Conservation (phyloP, 2,888 invertebrate genomes). For the Noctua fimbriata region DNA sequence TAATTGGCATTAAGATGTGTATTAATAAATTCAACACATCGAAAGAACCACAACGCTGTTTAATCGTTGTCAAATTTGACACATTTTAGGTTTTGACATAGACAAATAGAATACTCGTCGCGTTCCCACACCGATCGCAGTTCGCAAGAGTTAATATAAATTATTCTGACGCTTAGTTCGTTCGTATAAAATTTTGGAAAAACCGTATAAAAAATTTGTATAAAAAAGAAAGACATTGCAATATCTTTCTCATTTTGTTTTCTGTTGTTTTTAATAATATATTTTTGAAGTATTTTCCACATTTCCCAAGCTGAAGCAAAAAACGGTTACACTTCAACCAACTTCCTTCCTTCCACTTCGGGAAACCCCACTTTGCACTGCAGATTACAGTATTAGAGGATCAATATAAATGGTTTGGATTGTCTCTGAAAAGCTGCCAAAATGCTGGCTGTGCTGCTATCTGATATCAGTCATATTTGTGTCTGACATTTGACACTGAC, state of each 20-base stretch:
- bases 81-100: constrained; percentile 4
- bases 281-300: not conserved
- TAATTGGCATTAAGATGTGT: constrained; percentile 44
- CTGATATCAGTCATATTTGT: not conserved
- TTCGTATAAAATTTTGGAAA: not conserved
- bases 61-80: constrained; percentile 55
- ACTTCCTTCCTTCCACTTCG: too few species aligned
- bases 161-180: not conserved
- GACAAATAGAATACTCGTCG: constrained; percentile 3
- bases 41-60: constrained; percentile 28
- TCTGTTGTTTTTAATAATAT: not conserved
- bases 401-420: not conserved
- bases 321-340: not conserved
- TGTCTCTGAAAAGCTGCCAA: constrained; percentile 2
- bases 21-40: constrained; percentile 18
- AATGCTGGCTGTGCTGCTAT: too few species aligned
- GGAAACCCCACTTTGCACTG: too few species aligned
- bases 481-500: not conserved
- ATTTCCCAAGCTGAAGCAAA: not conserved
- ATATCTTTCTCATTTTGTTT: not conserved
- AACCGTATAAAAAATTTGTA: too few species aligned
- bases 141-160: not conserved
- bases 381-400: too few species aligned
- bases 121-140: not conserved
- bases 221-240: too few species aligned